Evolutionary conservation across 2,888 invertebrate species (phyloP).

Genomic region (Apocheima hispidaria): DNA sequence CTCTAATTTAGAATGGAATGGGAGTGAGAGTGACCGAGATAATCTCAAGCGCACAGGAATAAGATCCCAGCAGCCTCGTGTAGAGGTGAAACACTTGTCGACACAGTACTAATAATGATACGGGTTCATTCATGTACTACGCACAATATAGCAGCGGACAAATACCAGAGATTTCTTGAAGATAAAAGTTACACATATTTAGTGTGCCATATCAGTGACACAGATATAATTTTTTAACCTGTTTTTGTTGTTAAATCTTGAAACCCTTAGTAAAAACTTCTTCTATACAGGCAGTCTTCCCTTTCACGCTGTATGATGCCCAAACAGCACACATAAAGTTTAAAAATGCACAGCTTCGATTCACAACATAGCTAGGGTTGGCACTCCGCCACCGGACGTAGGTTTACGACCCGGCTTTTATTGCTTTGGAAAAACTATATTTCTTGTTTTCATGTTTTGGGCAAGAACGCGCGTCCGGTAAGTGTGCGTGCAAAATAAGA

Average conservation of each 20-base stretch:
- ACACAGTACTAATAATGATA: too few relatives aligned
- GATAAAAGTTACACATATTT: too few relatives aligned
- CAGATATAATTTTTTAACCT: background rate
- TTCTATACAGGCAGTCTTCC: background rate
- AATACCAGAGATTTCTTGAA: too few relatives aligned
- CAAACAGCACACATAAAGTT: constrained; percentile 25
- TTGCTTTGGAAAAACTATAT: constrained; percentile 80
- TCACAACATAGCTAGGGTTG: constrained; percentile 49
- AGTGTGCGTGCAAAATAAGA: constrained; percentile 5
- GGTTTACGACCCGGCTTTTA: constrained; percentile 78
- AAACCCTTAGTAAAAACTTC: background rate
- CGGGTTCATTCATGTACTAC: too few relatives aligned
- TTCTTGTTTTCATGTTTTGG: constrained; percentile 62
- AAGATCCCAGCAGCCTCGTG: too few relatives aligned
- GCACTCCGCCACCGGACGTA: constrained; percentile 78
- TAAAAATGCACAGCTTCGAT: constrained; percentile 29
- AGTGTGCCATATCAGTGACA: too few relatives aligned
- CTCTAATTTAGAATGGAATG: too few relatives aligned
- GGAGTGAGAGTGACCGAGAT: too few relatives aligned
- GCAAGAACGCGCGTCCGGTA: constrained; percentile 41
- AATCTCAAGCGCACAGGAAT: too few relatives aligned
- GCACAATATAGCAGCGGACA: too few relatives aligned
- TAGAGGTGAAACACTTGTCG: too few relatives aligned
- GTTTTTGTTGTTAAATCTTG: too few relatives aligned
- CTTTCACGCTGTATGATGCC: constrained; percentile 18